These are phyloP conservation scores for Brachystomella parvula DNA, from an alignment of 1,140 invertebrate genomes.

Conservation along the genomic window DNA sequence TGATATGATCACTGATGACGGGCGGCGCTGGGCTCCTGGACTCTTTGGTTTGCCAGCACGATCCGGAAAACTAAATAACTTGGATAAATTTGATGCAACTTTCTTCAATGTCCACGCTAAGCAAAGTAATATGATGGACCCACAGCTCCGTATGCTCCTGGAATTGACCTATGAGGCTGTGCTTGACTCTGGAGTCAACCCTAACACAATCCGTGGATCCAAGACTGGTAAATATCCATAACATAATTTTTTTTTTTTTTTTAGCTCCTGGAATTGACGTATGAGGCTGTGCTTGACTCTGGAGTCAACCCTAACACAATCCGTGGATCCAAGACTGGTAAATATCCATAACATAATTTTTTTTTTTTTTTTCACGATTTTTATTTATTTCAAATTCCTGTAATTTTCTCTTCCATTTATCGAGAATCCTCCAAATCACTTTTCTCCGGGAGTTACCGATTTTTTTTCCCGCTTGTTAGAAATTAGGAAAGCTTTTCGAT, in stretches of 20 bases:
- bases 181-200: constrained; percentile 60
- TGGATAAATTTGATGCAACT: constrained; percentile 78
- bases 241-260: constrained; percentile 73
- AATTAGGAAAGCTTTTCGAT: too few relatives aligned
- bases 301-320: constrained; percentile 69
- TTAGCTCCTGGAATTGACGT: constrained; percentile 76
- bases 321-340: constrained; percentile 75
- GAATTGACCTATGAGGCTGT: constrained; percentile 92
- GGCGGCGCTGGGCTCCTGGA: constrained; percentile 34
- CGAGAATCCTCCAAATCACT: too few relatives aligned
- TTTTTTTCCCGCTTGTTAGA: too few relatives aligned
- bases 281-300: constrained; percentile 70
- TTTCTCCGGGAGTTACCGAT: too few relatives aligned
- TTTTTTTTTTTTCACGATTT: constrained; percentile 57
- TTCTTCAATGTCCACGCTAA: constrained; percentile 91
- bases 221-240: too few relatives aligned
- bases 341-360: too few relatives aligned
- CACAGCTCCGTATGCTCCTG: constrained; percentile 78
- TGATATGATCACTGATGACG: constrained; percentile 55
- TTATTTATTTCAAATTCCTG: too few relatives aligned
- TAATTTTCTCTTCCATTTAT: too few relatives aligned
- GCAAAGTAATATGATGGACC: constrained; percentile 92
- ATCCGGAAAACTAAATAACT: constrained; percentile 80
- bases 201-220: constrained; percentile 64
- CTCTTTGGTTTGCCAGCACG: constrained; percentile 60